Conservation (phyloP, 2,888 invertebrate genomes). For the Agrochola lota region DNA sequence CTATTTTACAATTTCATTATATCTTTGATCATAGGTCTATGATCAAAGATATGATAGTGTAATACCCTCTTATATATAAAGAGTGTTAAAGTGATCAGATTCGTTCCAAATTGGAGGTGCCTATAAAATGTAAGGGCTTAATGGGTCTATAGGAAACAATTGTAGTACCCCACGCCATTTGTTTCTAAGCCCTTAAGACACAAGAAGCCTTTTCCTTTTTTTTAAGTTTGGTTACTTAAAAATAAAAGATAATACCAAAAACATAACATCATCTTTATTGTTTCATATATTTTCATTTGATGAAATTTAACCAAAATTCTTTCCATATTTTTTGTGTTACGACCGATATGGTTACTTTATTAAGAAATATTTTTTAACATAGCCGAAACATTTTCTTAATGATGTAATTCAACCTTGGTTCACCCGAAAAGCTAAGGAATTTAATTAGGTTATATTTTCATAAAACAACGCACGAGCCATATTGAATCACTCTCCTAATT, state of each 20-base stretch:
- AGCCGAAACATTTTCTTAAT: conserved; percentile 62
- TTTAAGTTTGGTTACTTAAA: conserved; percentile 17
- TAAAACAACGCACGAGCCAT: conserved; percentile 20
- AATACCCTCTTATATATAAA: no score
- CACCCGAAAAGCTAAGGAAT: conserved; percentile 58
- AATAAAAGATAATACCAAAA: conserved; percentile 22
- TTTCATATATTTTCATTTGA: conserved; percentile 45
- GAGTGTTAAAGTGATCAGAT: no score
- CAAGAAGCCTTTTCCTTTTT: not conserved
- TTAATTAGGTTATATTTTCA: conserved; percentile 55
- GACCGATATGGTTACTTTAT: conserved; percentile 57
- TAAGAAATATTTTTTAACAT: conserved; percentile 56
- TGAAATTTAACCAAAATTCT: conserved; percentile 35
- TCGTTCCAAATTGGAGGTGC: no score
- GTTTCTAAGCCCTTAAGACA: not conserved
- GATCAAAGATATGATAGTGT: no score
- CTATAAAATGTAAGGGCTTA: no score
- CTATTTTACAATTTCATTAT: no score
- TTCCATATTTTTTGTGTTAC: conserved; percentile 53
- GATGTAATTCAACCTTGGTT: conserved; percentile 62
- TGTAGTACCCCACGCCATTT: not conserved
- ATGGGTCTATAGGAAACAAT: no score
- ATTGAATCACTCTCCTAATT: conserved; percentile 25
- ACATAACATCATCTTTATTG: conserved; percentile 28
- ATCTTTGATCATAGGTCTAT: no score